Conservation (phyloP, 2,113 vertebrate species). For the Mionectes macconnelli region DNA sequence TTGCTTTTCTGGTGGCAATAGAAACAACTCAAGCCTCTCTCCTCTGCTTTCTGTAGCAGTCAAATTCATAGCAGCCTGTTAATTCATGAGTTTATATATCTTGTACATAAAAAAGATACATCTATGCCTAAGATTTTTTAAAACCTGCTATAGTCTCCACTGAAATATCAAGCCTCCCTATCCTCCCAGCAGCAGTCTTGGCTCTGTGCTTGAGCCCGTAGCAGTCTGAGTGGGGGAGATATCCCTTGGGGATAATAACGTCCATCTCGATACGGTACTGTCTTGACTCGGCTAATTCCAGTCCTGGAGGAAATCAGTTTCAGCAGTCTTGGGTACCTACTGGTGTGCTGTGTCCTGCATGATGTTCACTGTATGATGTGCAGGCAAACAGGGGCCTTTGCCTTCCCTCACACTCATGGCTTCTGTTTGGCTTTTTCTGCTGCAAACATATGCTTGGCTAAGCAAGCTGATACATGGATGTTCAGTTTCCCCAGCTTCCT, state of each 20-base stretch:
- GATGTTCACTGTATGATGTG: fast-evolving
- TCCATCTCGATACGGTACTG: not conserved
- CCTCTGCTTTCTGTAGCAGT: not conserved
- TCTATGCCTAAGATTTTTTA: not conserved
- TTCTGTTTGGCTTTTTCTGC: not conserved
- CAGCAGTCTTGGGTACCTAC: not conserved
- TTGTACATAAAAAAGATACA: not conserved
- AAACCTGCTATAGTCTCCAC: not conserved
- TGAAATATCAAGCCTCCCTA: not conserved
- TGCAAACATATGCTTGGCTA: not conserved
- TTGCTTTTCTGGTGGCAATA: not conserved
- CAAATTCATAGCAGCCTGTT: not conserved
- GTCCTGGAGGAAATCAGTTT: not conserved
- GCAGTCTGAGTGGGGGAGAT: not conserved
- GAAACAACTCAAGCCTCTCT: not conserved
- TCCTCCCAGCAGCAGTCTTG: not conserved
- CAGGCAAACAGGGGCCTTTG: not conserved
- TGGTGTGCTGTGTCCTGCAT: fast-evolving
- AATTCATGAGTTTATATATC: not conserved
- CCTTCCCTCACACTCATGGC: fast-evolving
- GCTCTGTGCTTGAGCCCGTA: fast-evolving
- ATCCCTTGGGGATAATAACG: fast-evolving
- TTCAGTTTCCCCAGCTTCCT: not conserved
- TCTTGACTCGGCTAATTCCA: not conserved
- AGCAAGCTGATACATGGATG: not conserved